Conservation (phyloP, 2,797 vertebrate species). For the Diplodus sargus region DNA sequence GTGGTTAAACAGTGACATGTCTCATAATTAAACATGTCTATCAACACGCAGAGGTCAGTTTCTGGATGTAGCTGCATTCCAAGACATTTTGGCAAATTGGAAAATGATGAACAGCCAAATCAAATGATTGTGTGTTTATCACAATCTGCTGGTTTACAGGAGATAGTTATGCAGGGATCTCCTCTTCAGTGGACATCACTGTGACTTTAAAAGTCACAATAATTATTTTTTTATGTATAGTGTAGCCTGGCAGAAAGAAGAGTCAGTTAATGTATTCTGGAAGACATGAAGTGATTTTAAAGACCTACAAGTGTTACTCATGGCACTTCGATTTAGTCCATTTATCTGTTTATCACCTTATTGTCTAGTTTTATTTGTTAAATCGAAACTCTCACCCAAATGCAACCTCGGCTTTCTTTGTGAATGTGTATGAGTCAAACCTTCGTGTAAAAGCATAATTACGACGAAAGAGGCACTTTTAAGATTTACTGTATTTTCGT, state of each 20-base stretch:
- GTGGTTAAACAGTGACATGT: not conserved
- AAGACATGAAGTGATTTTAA: not conserved
- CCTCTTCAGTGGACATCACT: not conserved
- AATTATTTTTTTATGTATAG: not conserved
- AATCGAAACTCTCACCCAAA: too few relatives aligned
- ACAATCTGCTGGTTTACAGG: constrained; percentile 19
- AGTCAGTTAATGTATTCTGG: not conserved
- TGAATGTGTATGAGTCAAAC: too few relatives aligned
- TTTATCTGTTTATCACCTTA: not conserved
- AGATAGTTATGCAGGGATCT: not conserved
- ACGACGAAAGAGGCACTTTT: too few relatives aligned
- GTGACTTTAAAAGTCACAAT: constrained; percentile 9
- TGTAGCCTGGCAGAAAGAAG: not conserved
- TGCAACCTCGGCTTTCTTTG: not conserved
- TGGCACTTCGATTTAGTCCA: not conserved
- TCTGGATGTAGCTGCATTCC: not conserved
- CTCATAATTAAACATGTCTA: not conserved
- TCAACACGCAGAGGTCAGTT: not conserved
- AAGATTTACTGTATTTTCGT: too few relatives aligned
- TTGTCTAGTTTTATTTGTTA: not conserved
- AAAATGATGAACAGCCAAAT: not conserved
- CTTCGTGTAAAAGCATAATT: too few relatives aligned
- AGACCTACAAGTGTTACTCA: not conserved
- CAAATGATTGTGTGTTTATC: not conserved
- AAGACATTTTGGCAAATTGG: not conserved